Conservation (phyloP, 2,797 vertebrate genomes). For the Agapornis canus region DNA sequence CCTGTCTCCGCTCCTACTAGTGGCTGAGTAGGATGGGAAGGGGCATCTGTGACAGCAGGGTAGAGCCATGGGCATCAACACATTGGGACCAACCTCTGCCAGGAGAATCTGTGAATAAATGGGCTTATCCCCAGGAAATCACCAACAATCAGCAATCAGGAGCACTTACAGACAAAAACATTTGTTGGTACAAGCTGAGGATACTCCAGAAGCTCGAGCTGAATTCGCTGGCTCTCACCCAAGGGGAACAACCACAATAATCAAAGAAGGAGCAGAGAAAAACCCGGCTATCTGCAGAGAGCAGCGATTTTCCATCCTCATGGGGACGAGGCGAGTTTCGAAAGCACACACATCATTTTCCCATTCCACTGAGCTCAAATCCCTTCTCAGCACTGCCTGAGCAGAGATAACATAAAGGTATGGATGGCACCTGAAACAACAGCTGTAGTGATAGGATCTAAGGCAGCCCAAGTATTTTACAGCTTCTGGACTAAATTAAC, state of each 20-base stretch:
- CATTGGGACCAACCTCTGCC: neutral
- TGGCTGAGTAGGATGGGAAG: neutral
- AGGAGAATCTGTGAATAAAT: fast-evolving
- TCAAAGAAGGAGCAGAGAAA: neutral
- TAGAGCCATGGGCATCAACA: neutral
- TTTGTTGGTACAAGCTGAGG: neutral
- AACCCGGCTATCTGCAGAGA: neutral
- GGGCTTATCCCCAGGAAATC: neutral
- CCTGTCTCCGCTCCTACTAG: fast-evolving
- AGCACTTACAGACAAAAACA: neutral
- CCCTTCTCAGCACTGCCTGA: neutral
- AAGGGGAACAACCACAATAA: constrained; percentile 11
- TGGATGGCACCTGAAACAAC: constrained; percentile 51
- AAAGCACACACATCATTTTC: neutral
- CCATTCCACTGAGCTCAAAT: neutral
- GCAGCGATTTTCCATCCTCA: neutral
- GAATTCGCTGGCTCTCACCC: neutral
- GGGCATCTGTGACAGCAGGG: neutral
- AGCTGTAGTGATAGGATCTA: constrained; percentile 37
- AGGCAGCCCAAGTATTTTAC: neutral
- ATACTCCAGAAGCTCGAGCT: neutral
- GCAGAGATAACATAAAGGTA: neutral
- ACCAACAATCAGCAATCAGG: neutral
- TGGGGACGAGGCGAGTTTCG: neutral
- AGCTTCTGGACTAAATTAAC: constrained; percentile 47